Evolutionary conservation across 2,113 vertebrate genomes (phyloP), one percentile per base, ranked within the genome.

Genomic region (Lycaon pictus): DNA sequence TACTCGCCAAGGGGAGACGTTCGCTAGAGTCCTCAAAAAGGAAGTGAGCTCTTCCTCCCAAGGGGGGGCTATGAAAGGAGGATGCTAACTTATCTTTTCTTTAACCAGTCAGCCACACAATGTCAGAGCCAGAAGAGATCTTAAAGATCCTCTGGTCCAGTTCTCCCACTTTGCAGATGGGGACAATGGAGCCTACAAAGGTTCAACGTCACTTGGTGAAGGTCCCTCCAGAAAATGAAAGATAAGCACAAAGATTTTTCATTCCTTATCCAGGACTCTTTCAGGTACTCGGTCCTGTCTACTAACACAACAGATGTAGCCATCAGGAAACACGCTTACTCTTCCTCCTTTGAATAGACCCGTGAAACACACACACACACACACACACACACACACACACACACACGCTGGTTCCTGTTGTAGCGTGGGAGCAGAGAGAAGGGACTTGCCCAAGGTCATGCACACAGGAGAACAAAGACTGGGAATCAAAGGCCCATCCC

Each of bases 101-200:
- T 43, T 43, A 43, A 82, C 63, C 43, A 27, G 76, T 62, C 62
- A 77, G 6, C 88, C 83, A n/a, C 4, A 55, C 25, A 56, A 53
- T 11, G 53, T 77, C 81, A 74, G 29, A 55, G 65, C 23, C 95
- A 58, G 71, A 65, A 88, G 77, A 74, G 71, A 90, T 32, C 82
- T 63, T 48, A 27, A 56, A 90, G 67, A 11, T 80, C 67, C 51
- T 35, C 55, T 48, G 9, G 23, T 65, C 88, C 48, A 55, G 1
- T 63, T 88, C 67, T 88, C 77, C 85, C 60, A 67, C 55, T 82
- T 94, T 60, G 56, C 35, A 77, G 62, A 83, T n/a, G 72, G 88
- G n/a, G 65, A 80, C 77, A 71, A 35, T 29, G 87, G 95, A 11
- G 53, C 25, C 48, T 63, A 76, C 3, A n/a, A 53, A 48, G 65